These are phyloP conservation scores for Montipora foliosa DNA, from an alignment of 64 coral and sea anemone species.

Conservation along the genomic window DNA sequence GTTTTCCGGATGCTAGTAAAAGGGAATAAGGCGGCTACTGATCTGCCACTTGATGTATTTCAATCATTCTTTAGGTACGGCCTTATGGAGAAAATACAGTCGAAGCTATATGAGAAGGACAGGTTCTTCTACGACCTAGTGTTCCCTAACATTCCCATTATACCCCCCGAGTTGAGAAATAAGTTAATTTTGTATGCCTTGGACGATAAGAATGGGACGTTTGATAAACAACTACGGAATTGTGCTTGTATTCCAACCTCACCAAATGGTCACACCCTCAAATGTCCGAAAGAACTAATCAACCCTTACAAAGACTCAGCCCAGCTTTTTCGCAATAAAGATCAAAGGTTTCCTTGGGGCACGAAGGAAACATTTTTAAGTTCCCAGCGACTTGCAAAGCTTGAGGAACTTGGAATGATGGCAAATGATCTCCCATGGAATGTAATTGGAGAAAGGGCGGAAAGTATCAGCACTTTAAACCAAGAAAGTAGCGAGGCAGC, in stretches of 20 bases:
- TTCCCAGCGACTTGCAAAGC: constrained; percentile 20
- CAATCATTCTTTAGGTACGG: constrained; percentile 39
- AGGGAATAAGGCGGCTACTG: constrained; percentile 30
- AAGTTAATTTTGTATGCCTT: constrained; percentile 59
- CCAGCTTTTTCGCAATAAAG: constrained; percentile 58
- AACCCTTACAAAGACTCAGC: constrained; percentile 53
- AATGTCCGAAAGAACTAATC: constrained; percentile 66
- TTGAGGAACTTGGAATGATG: constrained; percentile 79
- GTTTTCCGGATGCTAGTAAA: constrained; percentile 47
- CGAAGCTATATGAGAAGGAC: constrained; percentile 27
- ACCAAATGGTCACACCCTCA: constrained; percentile 58
- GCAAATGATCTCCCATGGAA: constrained; percentile 65
- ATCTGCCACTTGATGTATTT: constrained; percentile 64
- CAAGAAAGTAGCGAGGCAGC: not conserved
- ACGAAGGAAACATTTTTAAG: constrained; percentile 1
- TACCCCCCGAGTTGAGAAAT: constrained; percentile 17
- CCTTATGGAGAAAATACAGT: not conserved
- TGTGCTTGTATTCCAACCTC: constrained; percentile 69
- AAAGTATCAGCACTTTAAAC: constrained; percentile 51
- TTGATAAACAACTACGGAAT: constrained; percentile 26
- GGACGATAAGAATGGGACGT: constrained; percentile 36
- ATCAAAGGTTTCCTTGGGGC: constrained; percentile 79
- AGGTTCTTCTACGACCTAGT: constrained; percentile 68
- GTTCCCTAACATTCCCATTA: constrained; percentile 51
- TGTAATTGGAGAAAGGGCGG: constrained; percentile 68